A percentile compares a stretch with the other conserved stretches of the same genome.
Evolutionary conservation across 2,113 vertebrate genomes (phyloP).

Genomic region (Callocephalon fimbriatum): DNA sequence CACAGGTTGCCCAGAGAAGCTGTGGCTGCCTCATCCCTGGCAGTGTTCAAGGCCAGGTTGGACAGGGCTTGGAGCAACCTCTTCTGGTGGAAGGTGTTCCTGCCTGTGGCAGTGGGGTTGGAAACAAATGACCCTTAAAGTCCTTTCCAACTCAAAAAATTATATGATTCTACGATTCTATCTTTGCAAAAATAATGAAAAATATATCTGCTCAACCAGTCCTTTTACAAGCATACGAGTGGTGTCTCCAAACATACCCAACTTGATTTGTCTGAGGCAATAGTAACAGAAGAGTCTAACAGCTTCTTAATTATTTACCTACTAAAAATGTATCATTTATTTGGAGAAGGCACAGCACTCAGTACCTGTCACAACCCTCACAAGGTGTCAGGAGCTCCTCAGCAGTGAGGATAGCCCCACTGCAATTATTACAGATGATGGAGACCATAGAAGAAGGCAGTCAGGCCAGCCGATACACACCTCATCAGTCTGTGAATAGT

Average conservation of each 20-base stretch:
- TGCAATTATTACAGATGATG: neutral
- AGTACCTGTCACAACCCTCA: fast-evolving
- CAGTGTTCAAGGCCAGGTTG: neutral
- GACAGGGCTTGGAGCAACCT: neutral
- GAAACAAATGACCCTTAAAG: neutral
- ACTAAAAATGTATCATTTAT: neutral
- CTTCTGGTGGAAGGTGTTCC: neutral
- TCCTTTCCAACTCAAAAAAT: neutral
- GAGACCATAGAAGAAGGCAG: neutral
- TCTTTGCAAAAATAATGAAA: neutral
- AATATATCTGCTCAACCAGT: neutral
- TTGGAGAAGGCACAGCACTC: neutral
- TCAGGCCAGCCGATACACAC: neutral
- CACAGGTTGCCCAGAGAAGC: neutral
- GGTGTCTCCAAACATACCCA: neutral
- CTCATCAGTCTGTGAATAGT: fast-evolving
- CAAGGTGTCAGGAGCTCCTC: neutral
- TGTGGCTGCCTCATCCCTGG: neutral
- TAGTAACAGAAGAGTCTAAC: neutral
- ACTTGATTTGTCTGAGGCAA: neutral
- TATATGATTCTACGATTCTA: neutral
- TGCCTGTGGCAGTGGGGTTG: neutral
- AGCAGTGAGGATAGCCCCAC: neutral
- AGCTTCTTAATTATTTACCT: neutral
- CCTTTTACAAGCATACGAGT: fast-evolving